Evolutionary conservation across 2,113 vertebrate genomes (phyloP), one percentile per base, ranked within the genome.

Genomic region (Ptilorrhoa leucosticta): DNA sequence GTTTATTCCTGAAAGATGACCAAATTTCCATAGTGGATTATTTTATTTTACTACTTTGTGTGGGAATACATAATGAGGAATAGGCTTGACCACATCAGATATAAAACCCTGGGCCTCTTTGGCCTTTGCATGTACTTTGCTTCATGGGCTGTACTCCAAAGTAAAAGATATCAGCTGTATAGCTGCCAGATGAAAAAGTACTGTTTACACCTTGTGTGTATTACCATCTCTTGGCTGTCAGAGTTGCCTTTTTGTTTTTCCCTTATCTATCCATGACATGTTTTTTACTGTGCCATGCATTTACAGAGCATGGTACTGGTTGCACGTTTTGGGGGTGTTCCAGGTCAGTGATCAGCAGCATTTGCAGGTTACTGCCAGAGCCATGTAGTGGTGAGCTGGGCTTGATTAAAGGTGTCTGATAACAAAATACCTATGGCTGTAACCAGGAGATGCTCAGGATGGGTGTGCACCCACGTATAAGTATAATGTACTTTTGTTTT

Each of bases 391-490:
- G 57, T 51, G 23, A 31, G 1, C 9, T 48, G 22, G 44, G 18
- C 69, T 70, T 72, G 13, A 8, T 14, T 27, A 61, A 77, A 69
- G 12, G 5, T n/a, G 9, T 30, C 18, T 42, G 8, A 23, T 16
- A 48, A 35, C 61, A 33, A 44, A 73, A 42, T 14, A 35, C 3
- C 15, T 44, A 44, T 45, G 27, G 7, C 23, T 58, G 26, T 58
- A 66, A 71, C 16, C 13, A 31, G 31, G 63, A 33, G 2, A 0
- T 30, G 14, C 17, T 57, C 12, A n/a, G 80, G 63, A 10, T 56
- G 13, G 3, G 6, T 40, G 14, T 23, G 51, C 30, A 42, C 6
- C 12, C 8, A 2, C 0, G 0, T 60, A 4, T 47, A 56, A 51
- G 31, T 31, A 2, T 9, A 58, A 54, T 6, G 48, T n/a, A 61